These are phyloP conservation scores for Lichenostomus cassidix DNA, from an alignment of 2,113 vertebrate species.

Conservation along the genomic window DNA sequence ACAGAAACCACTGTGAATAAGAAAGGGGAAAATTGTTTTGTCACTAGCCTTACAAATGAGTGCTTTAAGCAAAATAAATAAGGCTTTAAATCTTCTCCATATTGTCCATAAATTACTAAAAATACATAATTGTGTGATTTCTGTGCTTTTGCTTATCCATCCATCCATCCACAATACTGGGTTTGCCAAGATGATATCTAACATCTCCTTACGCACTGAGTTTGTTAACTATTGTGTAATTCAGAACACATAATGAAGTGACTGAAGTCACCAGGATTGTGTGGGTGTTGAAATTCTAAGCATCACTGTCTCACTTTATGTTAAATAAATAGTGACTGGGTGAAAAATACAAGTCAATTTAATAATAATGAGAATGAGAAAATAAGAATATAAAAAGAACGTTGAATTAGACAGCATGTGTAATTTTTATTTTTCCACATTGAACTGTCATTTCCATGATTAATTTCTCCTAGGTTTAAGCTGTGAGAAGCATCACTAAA, in stretches of 20 bases:
- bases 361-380: constrained; percentile 15
- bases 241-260: neutral
- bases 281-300: constrained; percentile 41
- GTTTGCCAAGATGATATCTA: neutral
- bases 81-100: neutral
- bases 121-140: neutral
- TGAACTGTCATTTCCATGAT: neutral
- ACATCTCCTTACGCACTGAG: neutral
- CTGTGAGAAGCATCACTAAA: neutral
- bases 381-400: neutral
- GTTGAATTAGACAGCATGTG: neutral
- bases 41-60: neutral
- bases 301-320: neutral
- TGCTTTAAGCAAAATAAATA: neutral
- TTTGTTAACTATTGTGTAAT: constrained; percentile 17
- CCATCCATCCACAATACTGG: neutral
- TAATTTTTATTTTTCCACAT: neutral
- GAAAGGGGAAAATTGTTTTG: neutral
- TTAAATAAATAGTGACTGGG: constrained; percentile 14
- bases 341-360: constrained; percentile 30
- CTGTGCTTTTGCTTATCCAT: neutral
- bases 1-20: neutral
- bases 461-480: neutral
- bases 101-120: neutral
- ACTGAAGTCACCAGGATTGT: constrained; percentile 24